A percentile compares a stretch with the other conserved stretches of the same genome.
Evolutionary conservation across 2,888 invertebrate species (phyloP).

Genomic region (Drosophila cognata): DNA sequence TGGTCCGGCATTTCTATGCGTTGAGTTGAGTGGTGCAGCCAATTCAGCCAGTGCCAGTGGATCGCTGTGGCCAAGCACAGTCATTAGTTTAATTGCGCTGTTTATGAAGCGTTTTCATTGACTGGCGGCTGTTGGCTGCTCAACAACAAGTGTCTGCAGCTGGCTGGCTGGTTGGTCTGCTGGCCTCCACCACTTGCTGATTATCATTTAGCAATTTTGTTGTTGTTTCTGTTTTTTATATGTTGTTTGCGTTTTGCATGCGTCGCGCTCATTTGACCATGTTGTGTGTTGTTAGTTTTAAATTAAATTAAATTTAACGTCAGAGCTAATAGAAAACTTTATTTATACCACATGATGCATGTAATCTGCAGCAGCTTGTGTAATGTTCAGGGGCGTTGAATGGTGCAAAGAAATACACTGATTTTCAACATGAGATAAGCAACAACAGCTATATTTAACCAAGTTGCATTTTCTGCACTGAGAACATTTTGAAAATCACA

Average conservation of each 20-base stretch:
- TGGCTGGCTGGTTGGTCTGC: slow-evolving; percentile 31
- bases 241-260: slow-evolving; percentile 62
- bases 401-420: neutral
- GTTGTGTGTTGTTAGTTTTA: slow-evolving; percentile 65
- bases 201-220: slow-evolving; percentile 62
- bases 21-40: slow-evolving; percentile 22
- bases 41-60: slow-evolving; percentile 18
- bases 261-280: slow-evolving; percentile 51
- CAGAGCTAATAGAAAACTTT: slow-evolving; percentile 69
- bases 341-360: slow-evolving; percentile 43
- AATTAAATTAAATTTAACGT: slow-evolving; percentile 77
- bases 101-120: slow-evolving; percentile 71
- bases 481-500: neutral
- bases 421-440: neutral
- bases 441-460: slow-evolving; percentile 19
- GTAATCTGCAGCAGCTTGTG: slow-evolving; percentile 28
- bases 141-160: slow-evolving; percentile 52
- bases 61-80: slow-evolving; percentile 54
- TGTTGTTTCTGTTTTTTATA: slow-evolving; percentile 18
- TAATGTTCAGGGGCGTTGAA: slow-evolving; percentile 10
- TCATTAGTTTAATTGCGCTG: slow-evolving; percentile 80
- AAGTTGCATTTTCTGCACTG: neutral
- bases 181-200: slow-evolving; percentile 42
- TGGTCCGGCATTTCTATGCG: slow-evolving; percentile 58
- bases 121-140: slow-evolving; percentile 24